Percentiles rank a stretch among this genome's conserved stretches.
These are phyloP conservation scores for Nymphalis c-album DNA, from an alignment of 2,888 invertebrate genomes.

Conservation along the genomic window DNA sequence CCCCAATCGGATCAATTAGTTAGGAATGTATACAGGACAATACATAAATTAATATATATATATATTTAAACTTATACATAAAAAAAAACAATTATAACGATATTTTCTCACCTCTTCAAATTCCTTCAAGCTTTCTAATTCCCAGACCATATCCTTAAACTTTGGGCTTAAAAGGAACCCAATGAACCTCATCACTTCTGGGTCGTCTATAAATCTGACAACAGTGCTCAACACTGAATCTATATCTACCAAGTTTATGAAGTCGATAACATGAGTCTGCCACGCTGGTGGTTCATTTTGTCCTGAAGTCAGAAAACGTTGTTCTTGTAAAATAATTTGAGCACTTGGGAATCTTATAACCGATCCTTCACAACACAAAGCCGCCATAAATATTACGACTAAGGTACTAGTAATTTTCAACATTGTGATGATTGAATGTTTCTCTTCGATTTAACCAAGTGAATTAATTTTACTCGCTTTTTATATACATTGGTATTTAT, in stretches of 20 bases:
- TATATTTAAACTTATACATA: background rate
- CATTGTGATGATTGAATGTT: conserved; percentile 25
- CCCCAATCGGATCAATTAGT: too few relatives aligned
- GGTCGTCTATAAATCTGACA: conserved; percentile 47
- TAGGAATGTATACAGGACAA: background rate
- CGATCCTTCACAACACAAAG: conserved; percentile 25
- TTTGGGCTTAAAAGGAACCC: conserved; percentile 46
- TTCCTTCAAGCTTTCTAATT: conserved; percentile 49
- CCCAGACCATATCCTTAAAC: conserved; percentile 46
- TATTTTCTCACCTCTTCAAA: conserved; percentile 49
- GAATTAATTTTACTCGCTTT: background rate
- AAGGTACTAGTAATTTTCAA: conserved; percentile 26
- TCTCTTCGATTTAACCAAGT: background rate
- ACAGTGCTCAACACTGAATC: conserved; percentile 45
- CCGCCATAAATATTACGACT: conserved; percentile 14
- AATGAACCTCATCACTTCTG: conserved; percentile 49
- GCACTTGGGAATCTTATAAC: conserved; percentile 14
- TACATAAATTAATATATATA: background rate
- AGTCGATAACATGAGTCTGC: conserved; percentile 48
- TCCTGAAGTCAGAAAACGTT: background rate
- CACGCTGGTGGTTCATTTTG: conserved; percentile 33
- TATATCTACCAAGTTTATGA: conserved; percentile 47
- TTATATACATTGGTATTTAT: background rate
- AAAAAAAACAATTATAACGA: background rate
- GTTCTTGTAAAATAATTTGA: background rate